Base-by-base conservation (phyloP, 2,888 invertebrate species). In the Hydrotaea cyrtoneurina region DNA sequence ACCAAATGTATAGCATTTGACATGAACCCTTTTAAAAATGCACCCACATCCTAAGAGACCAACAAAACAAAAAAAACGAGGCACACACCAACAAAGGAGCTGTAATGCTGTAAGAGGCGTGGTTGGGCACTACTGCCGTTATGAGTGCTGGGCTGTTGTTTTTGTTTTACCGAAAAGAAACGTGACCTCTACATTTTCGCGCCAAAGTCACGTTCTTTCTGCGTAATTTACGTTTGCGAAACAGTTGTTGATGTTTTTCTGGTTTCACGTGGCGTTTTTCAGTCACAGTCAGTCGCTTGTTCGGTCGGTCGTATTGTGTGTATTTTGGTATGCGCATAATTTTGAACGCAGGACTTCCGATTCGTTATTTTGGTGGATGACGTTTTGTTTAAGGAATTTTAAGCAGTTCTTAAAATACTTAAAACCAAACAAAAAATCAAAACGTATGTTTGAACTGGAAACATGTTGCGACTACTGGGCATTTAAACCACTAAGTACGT, bases 181-280 rank as follows among this genome's bases (percentile, higher is more conserved):
- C 85, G 82, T 86, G 82, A 83, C 85, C 80, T 83, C 21, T 72
- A 78, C 59, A 66, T 88, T 87, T 80, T 88, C 85, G 86, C 71
- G 87, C 80, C 85, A 86, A 88, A 90, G 90, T 91, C 91, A 91
- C 91, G 91, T 91, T 90, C 89, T 90, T 91, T 91, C 90, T 90
- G 91, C 90, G 91, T 91, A 91, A 91, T 91, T 91, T 91, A 91
- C 91, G 91, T 86, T 86, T 80, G 85, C 80, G 66, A 86, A 87
- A 83, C 83, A 82, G 80, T 80, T 80, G 85, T 83, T 78, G 84
- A 83, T 81, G 77, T 86, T 82, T 43, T 57, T 23, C 59, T 53
- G 19, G 21, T 62, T 23, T n/a, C 15, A 39, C 43, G 11, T 59
- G 55, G n/a, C 43, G 19, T 59, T 75, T 73, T 75, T 75, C 59